Evolutionary conservation across 2,113 vertebrate genomes (phyloP).

Genomic region (Galeopterus variegatus): DNA sequence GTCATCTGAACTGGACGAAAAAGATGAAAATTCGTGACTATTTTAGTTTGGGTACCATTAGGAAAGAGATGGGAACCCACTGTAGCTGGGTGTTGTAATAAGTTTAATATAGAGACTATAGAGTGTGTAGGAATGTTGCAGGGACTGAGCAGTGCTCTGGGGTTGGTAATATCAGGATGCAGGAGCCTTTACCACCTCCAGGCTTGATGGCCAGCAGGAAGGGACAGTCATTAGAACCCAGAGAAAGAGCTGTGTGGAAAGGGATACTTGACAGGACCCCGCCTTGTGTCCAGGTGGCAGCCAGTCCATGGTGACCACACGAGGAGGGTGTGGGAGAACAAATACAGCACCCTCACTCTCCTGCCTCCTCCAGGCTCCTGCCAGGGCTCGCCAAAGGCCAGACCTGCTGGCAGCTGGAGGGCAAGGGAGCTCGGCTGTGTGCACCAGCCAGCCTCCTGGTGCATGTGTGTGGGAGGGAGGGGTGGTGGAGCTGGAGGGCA

Average conservation of each 20-base stretch:
- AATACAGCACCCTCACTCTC: background rate
- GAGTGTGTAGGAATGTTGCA: background rate
- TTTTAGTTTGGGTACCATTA: background rate
- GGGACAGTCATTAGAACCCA: background rate
- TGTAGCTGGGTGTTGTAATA: background rate
- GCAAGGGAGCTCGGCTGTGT: background rate
- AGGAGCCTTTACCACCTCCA: background rate
- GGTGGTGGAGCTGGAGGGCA: background rate
- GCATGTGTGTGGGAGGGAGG: fast-evolving
- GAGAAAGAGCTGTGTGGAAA: background rate
- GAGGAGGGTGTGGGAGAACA: no score
- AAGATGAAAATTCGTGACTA: background rate
- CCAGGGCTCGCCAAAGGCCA: background rate
- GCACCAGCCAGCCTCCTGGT: background rate
- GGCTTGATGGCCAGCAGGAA: background rate
- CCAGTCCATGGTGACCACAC: background rate
- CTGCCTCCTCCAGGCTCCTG: background rate
- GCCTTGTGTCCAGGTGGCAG: background rate
- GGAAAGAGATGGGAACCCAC: background rate
- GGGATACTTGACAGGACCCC: no score
- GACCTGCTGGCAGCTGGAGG: background rate
- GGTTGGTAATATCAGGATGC: no score
- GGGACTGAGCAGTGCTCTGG: background rate
- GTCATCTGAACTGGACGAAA: background rate
- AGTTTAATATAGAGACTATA: background rate